These are phyloP conservation scores for Lepus oiostolus DNA, from an alignment of 2,797 vertebrate species.

Conservation along the genomic window DNA sequence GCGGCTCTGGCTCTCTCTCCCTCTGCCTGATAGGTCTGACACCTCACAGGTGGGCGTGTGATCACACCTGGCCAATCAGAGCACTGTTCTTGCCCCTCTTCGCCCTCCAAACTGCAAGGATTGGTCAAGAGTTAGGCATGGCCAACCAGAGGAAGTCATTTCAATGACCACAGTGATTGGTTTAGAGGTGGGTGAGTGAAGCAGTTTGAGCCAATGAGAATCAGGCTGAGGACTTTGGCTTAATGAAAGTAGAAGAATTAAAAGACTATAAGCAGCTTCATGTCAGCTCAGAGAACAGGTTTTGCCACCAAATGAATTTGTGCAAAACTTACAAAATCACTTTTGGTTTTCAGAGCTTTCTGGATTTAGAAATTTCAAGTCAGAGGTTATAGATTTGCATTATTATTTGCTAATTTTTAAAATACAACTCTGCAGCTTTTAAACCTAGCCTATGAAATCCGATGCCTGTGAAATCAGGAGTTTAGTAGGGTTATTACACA, in stretches of 20 bases:
- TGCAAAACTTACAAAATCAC: not conserved
- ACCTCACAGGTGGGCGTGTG: too few species aligned
- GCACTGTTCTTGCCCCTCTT: too few species aligned
- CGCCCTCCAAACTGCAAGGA: not conserved
- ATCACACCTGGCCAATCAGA: not conserved
- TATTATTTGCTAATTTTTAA: not conserved
- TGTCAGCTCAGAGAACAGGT: not conserved
- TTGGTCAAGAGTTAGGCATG: not conserved
- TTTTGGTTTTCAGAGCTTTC: not conserved
- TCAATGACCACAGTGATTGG: not conserved
- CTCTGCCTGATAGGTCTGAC: too few species aligned
- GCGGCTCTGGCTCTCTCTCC: not conserved
- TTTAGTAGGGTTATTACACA: not conserved
- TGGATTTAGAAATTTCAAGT: conserved; percentile 31
- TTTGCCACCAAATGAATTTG: not conserved
- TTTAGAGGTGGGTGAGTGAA: not conserved
- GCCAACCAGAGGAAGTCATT: not conserved
- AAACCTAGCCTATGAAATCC: not conserved
- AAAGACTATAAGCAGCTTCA: not conserved
- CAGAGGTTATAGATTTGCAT: not conserved
- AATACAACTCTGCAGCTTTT: not conserved
- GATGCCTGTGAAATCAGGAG: not conserved
- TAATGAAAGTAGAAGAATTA: not conserved
- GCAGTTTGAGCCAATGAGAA: not conserved
- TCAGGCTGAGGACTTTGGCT: not conserved